Evolutionary conservation across 2,113 vertebrate genomes (phyloP).

Genomic region (Tychaedon coryphoeus): DNA sequence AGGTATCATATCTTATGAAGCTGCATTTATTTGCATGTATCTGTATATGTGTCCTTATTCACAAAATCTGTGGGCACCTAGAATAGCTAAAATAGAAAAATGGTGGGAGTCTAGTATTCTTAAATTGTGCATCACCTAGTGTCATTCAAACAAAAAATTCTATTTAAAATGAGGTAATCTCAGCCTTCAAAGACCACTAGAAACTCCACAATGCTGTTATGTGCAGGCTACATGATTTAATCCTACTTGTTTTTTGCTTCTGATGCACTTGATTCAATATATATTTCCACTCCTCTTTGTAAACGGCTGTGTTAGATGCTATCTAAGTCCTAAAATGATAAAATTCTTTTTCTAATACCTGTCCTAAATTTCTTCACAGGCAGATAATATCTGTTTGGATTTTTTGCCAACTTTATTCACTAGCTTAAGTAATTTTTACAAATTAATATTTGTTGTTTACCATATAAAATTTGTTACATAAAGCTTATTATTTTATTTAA

Average conservation of each 20-base stretch:
- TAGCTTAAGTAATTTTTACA: background rate
- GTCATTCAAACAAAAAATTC: background rate
- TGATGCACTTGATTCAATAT: background rate
- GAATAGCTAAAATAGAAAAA: background rate
- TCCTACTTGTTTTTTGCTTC: background rate
- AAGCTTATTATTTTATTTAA: background rate
- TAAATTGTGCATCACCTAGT: background rate
- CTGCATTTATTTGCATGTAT: background rate
- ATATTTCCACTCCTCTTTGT: background rate
- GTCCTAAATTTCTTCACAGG: background rate
- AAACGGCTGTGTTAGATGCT: background rate
- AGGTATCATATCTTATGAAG: background rate
- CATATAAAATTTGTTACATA: background rate
- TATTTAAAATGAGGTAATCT: background rate
- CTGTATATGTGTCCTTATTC: background rate
- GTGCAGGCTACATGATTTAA: background rate
- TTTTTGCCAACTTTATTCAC: background rate
- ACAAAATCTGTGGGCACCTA: background rate
- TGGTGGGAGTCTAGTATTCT: background rate
- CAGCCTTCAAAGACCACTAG: background rate
- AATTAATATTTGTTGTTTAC: background rate
- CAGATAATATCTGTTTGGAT: background rate
- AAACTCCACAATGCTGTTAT: background rate
- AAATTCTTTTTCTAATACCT: background rate
- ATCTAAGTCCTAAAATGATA: background rate